phyloP scores from a whole-genome alignment of 2,888 invertebrate genomes.

The Cheilosia scutellata region DNA sequence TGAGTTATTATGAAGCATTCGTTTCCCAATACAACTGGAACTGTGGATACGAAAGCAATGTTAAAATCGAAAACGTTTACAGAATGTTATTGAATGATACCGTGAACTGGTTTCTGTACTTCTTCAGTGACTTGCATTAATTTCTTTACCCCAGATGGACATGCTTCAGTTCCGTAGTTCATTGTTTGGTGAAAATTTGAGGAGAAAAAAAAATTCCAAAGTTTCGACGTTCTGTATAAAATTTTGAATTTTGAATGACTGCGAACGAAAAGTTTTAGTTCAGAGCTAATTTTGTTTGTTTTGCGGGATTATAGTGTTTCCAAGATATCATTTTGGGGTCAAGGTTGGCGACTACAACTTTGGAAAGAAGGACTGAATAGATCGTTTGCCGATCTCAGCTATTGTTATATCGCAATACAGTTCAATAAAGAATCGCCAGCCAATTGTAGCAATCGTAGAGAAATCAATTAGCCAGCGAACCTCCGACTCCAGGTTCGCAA shows the following conservation, averaged over 20 bases:
- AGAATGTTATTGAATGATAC: slow-evolving; percentile 69
- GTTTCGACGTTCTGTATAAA: background rate
- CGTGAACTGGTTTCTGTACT: slow-evolving; percentile 78
- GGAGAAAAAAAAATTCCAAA: slow-evolving; percentile 15
- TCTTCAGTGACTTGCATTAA: slow-evolving; percentile 80
- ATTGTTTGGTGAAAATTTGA: slow-evolving; percentile 5
- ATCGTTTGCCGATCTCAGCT: too few relatives aligned
- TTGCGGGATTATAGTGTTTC: background rate
- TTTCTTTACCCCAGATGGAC: slow-evolving; percentile 70
- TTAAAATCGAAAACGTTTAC: background rate
- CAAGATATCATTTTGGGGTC: background rate
- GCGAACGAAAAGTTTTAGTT: background rate
- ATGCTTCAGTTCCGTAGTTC: slow-evolving; percentile 18
- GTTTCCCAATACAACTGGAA: slow-evolving; percentile 80
- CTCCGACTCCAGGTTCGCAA: too few relatives aligned
- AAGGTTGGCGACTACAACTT: background rate
- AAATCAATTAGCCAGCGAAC: too few relatives aligned
- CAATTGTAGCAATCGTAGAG: too few relatives aligned
- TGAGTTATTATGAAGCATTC: slow-evolving; percentile 80
- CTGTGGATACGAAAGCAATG: slow-evolving; percentile 74
- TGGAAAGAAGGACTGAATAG: too few relatives aligned
- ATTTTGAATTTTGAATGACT: slow-evolving; percentile 41
- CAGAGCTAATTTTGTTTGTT: background rate
- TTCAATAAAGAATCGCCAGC: too few relatives aligned
- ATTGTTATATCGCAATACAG: too few relatives aligned